Base-by-base conservation (phyloP, 1,140 invertebrate species). In the Plectrocnemia conspersa region DNA sequence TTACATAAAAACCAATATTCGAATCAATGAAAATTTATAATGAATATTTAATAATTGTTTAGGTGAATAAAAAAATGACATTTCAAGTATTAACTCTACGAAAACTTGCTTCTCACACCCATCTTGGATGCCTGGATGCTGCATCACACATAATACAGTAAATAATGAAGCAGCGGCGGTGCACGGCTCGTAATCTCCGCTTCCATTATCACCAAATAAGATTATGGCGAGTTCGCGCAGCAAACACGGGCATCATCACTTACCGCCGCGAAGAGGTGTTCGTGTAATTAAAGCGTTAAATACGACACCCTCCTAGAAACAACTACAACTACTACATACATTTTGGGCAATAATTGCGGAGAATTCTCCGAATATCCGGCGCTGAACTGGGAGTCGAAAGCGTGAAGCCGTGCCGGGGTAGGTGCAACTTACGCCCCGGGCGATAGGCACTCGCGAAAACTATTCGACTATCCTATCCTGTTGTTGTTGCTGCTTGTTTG, bases 231-330 rank as follows among this genome's bases (percentile, higher is more conserved):
- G 55, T 52, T 46, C 10, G 13, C 15, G 36, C n/a, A 16, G 29
- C 25, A 32, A 44, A 21, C 18, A 24, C 16, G 40, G 48, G 23
- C 29, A 35, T 44, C 56, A 58, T 53, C 56, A 53, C 49, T 53
- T 58, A 33, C 45, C 45, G 15, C 33, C 24, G 46, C 53, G 32
- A 52, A 32, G 48, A 45, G 55, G 48, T 52, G 52, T 58, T 58
- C 45, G 55, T 49, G 46, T 59, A 59, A 59, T 59, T 59, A 54
- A 59, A 54, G 46, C 50, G 52, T 52, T 59, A 59, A 59, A 53
- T 48, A 35, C 41, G 27, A 10, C 23, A 25, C 29, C 18, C 38
- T 15, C 23, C 11, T 19, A 35, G 11, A 38, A 24, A 36, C 45
- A 46, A 9, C 5, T 7, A 9, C 7, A 29, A 13, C 13, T 29